Base-by-base conservation (phyloP, 2,113 vertebrate genomes). In the Grammomys dolichurus region DNA sequence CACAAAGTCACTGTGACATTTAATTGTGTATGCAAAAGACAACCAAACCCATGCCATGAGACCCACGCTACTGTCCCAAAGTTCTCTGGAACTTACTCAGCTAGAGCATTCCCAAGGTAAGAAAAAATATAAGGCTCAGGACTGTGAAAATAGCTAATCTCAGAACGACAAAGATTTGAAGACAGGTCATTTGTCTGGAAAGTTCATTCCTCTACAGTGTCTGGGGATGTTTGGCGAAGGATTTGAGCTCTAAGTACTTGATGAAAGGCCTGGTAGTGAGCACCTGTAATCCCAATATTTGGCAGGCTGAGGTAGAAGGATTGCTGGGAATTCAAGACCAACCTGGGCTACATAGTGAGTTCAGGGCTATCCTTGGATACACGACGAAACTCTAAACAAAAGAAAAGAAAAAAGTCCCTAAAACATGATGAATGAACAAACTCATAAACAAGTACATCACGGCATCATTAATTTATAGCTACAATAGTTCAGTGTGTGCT, bases 131-230 rank as follows among this genome's bases (percentile, higher is more conserved):
- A 26, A 87, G 20, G 76, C 51, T 93, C 16, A 91, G 26, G 43
- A 78, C 75, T 92, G 51, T 46, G 28, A 28, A 82, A 82, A 96
- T 51, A 87, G 72, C 51, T 58, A 80, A 93, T 95, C 54, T 87
- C 69, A 92, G 69, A 4, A 48, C 72, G 1, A 65, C 95, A 84
- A 43, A 46, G 28, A 7, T 56, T 88, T 90, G 28, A 94, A 90
- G 28, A 48, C 24, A 90, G 65, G 73, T 92, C 77, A 75, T 78
- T 92, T 90, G 56, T 92, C 89, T 77, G 80, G 73, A 96, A 90
- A 94, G 19, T 90, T 67, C 67, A 70, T 91, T 81, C 54, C 43
- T 87, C 70, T 88, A 54, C 4, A 73, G 24, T 58, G 67, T 69
- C 24, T 48, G n/a, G 36, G 77, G 86, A 93, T 20, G 7, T 2